Conservation (phyloP, 2,113 vertebrate species). For the Ictalurus furcatus region DNA sequence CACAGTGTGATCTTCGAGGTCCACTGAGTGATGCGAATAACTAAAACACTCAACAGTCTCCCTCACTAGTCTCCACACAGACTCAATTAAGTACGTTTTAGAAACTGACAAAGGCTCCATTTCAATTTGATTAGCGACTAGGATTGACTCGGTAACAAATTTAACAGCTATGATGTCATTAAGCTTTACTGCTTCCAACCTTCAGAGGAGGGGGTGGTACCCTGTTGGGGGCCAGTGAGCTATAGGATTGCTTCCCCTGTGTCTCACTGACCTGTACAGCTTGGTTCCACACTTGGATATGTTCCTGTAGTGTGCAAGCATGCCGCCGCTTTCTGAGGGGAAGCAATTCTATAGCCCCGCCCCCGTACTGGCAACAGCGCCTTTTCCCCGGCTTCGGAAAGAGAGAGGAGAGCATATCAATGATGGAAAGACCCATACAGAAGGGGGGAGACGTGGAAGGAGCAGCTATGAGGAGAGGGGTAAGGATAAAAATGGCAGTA, state of each 20-base stretch:
- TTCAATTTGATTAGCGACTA: slow-evolving; percentile 16
- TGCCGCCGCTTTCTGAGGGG: slow-evolving; percentile 77
- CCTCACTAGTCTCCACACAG: neutral
- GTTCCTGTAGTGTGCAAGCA: slow-evolving; percentile 78
- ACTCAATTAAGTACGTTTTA: neutral
- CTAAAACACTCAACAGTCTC: neutral
- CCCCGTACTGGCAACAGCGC: slow-evolving; percentile 72
- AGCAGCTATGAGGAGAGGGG: neutral
- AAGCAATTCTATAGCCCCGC: slow-evolving; percentile 77
- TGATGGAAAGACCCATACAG: slow-evolving; percentile 56
- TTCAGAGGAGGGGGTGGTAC: neutral
- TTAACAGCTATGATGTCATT: slow-evolving; percentile 22
- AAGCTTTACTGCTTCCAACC: neutral
- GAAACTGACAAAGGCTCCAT: neutral
- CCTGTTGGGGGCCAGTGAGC: slow-evolving; percentile 51
- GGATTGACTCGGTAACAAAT: neutral
- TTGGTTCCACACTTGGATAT: slow-evolving; percentile 78
- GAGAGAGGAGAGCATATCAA: slow-evolving; percentile 75
- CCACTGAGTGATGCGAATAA: slow-evolving; percentile 1
- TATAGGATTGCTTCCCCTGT: slow-evolving; percentile 77
- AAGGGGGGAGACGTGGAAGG: slow-evolving; percentile 42
- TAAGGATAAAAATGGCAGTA: neutral
- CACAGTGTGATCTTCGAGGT: neutral
- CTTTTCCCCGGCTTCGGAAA: slow-evolving; percentile 77
- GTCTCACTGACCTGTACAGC: slow-evolving; percentile 80